Percentiles rank a stretch among this genome's conserved stretches.
Evolutionary conservation across 2,113 vertebrate species (phyloP).

Genomic region (Myanophis thanlyinensis): DNA sequence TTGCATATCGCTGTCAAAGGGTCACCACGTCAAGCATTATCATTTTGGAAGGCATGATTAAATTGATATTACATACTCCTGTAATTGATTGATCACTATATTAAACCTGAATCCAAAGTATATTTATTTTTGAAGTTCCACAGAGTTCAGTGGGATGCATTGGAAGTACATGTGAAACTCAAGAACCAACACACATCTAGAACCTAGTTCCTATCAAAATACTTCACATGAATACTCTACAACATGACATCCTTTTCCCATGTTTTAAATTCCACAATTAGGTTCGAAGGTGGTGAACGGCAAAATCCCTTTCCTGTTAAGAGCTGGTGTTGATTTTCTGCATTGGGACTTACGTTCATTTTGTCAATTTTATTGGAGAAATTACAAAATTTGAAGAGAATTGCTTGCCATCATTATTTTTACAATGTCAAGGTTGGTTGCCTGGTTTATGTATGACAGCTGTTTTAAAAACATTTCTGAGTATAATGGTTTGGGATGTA

Average conservation of each 20-base stretch:
- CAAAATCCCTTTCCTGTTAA: neutral
- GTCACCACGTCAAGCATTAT: too few relatives aligned
- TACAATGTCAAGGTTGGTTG: neutral
- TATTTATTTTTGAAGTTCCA: neutral
- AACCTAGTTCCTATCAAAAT: neutral
- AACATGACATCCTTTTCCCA: neutral
- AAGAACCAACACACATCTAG: neutral
- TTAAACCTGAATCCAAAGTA: neutral
- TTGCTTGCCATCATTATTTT: neutral
- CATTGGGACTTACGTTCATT: neutral
- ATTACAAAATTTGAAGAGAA: neutral
- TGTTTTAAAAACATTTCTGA: neutral
- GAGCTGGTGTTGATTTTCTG: neutral
- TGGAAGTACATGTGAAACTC: neutral
- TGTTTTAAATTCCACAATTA: neutral
- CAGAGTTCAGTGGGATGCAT: neutral
- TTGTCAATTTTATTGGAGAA: neutral
- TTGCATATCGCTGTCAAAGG: too few relatives aligned
- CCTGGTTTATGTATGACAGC: neutral
- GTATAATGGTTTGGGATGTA: neutral
- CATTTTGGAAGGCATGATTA: neutral
- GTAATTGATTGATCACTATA: neutral
- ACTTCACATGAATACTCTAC: neutral
- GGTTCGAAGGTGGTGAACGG: neutral
- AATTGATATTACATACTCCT: neutral